These are phyloP conservation scores for Lepetodrilus schrolli DNA, from an alignment of 2,888 invertebrate species.

Conservation along the genomic window DNA sequence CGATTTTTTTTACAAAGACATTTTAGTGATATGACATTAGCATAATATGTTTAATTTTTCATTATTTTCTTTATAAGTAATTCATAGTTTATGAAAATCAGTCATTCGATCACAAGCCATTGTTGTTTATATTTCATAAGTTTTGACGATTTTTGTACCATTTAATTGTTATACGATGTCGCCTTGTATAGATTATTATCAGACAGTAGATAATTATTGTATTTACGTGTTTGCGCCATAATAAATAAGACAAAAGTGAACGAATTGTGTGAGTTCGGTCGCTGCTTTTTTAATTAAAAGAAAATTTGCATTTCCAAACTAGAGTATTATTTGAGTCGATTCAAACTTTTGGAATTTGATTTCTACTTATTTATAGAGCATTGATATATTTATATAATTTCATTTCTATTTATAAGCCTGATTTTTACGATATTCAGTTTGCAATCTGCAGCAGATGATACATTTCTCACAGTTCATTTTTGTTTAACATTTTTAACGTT, in stretches of 20 bases:
- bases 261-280: conserved; percentile 6
- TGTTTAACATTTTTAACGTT: not conserved
- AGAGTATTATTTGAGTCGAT: not conserved
- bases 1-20: conserved; percentile 1
- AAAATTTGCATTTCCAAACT: not conserved
- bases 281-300: no score
- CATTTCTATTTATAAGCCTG: conserved; percentile 10
- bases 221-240: conserved; percentile 2
- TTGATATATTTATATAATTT: conserved; percentile 17
- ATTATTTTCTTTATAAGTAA: conserved; percentile 22
- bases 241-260: conserved; percentile 4
- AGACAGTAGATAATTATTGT: not conserved
- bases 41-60: conserved; percentile 25
- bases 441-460: not conserved
- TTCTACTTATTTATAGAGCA: not conserved
- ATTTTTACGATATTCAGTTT: conserved; percentile 22
- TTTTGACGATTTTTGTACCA: conserved; percentile 26
- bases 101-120: conserved; percentile 12
- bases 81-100: conserved; percentile 23
- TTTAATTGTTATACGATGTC: conserved; percentile 21
- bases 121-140: conserved; percentile 26
- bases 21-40: conserved; percentile 13
- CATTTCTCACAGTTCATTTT: conserved; percentile 8
- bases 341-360: no score
- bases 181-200: not conserved